phyloP scores from a whole-genome alignment of 2,113 vertebrate genomes.

The Clarias macrocephalus region DNA sequence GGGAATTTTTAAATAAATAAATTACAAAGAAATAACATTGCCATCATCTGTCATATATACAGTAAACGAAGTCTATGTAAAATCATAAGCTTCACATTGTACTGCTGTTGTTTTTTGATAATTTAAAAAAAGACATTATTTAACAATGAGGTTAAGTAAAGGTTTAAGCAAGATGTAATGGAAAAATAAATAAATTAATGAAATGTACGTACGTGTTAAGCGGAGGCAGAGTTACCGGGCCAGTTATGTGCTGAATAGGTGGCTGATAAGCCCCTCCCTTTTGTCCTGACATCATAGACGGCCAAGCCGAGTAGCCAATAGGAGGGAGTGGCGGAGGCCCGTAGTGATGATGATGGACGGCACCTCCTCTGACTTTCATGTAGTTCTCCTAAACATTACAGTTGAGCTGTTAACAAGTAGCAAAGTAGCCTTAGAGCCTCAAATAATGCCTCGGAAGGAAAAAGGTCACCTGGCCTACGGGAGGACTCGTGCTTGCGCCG shows the following conservation, averaged over 20 bases:
- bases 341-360: conserved; percentile 82
- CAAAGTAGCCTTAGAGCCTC: neutral
- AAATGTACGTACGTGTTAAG: conserved; percentile 69
- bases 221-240: conserved; percentile 57
- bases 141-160: neutral
- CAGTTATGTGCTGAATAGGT: conserved; percentile 38
- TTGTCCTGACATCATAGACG: conserved; percentile 54
- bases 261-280: conserved; percentile 59
- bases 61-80: neutral
- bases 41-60: neutral
- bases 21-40: neutral
- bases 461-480: conserved; percentile 62
- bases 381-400: conserved; percentile 42
- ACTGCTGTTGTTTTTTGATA: neutral
- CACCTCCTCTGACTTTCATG: conserved; percentile 59
- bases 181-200: neutral
- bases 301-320: conserved; percentile 62
- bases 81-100: neutral
- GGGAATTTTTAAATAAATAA: neutral
- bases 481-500: conserved; percentile 20
- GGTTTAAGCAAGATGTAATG: neutral
- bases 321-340: conserved; percentile 60
- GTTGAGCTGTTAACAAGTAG: neutral
- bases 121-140: neutral
- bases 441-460: neutral